These are phyloP conservation scores for Rhinichthys osculus DNA, from an alignment of 2,797 vertebrate genomes.

Conservation along the genomic window DNA sequence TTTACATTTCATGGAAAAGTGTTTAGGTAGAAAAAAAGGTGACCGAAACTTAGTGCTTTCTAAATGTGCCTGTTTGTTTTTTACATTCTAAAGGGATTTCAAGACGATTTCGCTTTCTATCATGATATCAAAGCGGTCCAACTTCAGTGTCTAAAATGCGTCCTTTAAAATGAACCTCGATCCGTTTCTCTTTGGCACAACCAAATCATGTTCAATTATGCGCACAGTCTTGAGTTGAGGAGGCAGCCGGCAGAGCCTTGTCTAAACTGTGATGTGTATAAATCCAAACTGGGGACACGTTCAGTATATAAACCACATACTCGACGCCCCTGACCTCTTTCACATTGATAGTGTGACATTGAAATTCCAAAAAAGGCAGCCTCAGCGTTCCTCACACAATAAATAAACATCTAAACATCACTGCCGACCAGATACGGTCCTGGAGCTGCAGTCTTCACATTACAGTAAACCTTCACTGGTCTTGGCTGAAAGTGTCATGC, in stretches of 20 bases:
- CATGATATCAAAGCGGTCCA: neutral
- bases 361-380: conserved; percentile 20
- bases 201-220: conserved; percentile 10
- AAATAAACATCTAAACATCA: conserved; percentile 11
- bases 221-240: neutral
- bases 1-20: neutral
- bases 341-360: neutral
- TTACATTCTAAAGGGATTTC: neutral
- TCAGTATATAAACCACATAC: too few relatives aligned
- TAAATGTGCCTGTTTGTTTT: neutral
- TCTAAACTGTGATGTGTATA: neutral
- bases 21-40: neutral
- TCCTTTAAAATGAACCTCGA: neutral
- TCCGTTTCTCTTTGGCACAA: conserved; percentile 19
- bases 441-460: conserved; percentile 4
- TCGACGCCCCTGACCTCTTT: neutral
- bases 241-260: neutral
- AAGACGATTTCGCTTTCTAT: neutral
- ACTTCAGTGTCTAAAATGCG: neutral
- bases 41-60: neutral
- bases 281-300: neutral
- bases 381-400: neutral
- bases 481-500: neutral
- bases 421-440: neutral
- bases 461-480: neutral